phyloP scores from a whole-genome alignment of 2,113 vertebrate genomes.

The Terrapene triunguis region DNA sequence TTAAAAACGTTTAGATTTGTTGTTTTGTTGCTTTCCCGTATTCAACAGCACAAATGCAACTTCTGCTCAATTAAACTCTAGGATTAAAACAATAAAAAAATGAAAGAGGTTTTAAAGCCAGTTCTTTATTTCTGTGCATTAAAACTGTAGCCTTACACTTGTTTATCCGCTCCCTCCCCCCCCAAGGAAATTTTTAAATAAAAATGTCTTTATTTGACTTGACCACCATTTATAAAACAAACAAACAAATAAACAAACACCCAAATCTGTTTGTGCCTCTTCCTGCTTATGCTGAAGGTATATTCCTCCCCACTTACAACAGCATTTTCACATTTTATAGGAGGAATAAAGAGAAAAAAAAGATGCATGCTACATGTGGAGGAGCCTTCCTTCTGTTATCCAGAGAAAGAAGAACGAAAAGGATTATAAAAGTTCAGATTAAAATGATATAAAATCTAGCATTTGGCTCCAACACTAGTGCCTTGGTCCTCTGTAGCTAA shows the following conservation, averaged over 20 bases:
- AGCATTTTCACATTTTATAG: conserved; percentile 79
- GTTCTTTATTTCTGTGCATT: conserved; percentile 32
- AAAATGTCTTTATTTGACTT: conserved; percentile 77
- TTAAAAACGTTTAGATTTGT: conserved; percentile 71
- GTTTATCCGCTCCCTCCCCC: not conserved
- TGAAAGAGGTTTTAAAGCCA: not conserved
- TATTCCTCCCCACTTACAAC: conserved; percentile 73
- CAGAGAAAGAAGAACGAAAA: conserved; percentile 87
- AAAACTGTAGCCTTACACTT: conserved; percentile 34
- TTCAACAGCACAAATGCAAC: conserved; percentile 71
- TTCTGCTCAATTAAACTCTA: conserved; percentile 78
- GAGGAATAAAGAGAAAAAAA: conserved; percentile 66
- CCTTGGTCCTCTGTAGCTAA: conserved; percentile 96
- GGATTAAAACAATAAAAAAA: conserved; percentile 31
- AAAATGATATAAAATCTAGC: conserved; percentile 92
- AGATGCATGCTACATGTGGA: conserved; percentile 68
- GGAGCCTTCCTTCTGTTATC: conserved; percentile 80
- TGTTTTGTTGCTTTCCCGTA: conserved; percentile 58
- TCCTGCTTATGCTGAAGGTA: conserved; percentile 56
- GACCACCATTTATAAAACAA: conserved; percentile 44
- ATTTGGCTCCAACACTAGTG: conserved; percentile 89
- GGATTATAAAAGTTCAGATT: conserved; percentile 91
- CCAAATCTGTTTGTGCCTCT: conserved; percentile 67
- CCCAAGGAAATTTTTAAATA: conserved; percentile 72
- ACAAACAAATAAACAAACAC: not conserved